phyloP scores from a whole-genome alignment of 1,140 invertebrate species.

The Thereuonema tuberculata region DNA sequence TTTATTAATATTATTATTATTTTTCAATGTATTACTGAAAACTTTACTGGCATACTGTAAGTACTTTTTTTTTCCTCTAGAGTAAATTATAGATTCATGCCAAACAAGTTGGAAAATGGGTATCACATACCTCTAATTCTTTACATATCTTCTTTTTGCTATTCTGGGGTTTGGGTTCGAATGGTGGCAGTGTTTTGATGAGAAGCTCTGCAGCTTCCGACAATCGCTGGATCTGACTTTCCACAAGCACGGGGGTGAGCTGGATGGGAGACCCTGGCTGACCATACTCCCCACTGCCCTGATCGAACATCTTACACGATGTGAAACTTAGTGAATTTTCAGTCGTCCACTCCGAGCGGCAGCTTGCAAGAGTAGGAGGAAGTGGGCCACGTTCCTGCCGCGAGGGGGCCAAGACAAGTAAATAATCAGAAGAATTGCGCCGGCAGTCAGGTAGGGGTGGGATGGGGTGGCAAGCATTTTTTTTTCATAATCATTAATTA shows the following conservation, averaged over 20 bases:
- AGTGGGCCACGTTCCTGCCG: neutral
- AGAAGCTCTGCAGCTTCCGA: conserved; percentile 66
- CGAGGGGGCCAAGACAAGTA: neutral
- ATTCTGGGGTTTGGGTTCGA: conserved; percentile 76
- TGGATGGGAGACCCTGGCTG: conserved; percentile 41
- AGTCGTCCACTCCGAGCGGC: neutral
- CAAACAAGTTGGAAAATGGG: conserved; percentile 9
- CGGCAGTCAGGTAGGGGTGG: too few species aligned
- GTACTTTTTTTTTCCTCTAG: too few species aligned
- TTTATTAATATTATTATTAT: too few species aligned
- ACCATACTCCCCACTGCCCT: conserved; percentile 20
- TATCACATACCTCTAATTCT: conserved; percentile 59
- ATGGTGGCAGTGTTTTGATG: conserved; percentile 61
- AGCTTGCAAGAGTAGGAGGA: neutral
- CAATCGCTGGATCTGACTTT: conserved; percentile 68
- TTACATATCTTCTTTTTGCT: conserved; percentile 85
- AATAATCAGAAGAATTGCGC: too few species aligned
- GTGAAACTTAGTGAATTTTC: neutral
- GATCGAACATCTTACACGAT: conserved; percentile 10
- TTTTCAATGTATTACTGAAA: too few species aligned
- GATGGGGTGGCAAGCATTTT: too few species aligned
- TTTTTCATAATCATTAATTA: too few species aligned
- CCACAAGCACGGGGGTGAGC: conserved; percentile 58
- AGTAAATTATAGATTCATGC: too few species aligned
- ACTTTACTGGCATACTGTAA: too few species aligned